Evolutionary conservation across 2,797 vertebrate genomes (phyloP), one percentile per base, ranked within the genome.

Genomic region (Lacerta bilineata): DNA sequence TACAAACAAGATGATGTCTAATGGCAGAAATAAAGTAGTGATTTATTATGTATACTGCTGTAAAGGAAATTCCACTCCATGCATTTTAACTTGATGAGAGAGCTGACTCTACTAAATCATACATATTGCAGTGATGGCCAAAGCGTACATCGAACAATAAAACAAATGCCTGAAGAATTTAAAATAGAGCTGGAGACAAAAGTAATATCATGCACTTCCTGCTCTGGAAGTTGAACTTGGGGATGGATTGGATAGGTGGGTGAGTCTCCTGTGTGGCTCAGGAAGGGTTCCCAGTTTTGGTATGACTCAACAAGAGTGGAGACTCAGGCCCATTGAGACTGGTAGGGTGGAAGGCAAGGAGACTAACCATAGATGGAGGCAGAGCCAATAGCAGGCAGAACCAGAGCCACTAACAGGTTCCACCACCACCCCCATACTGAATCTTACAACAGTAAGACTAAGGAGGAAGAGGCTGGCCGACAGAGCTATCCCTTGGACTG

Each of bases 111-210:
- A 20, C 79, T 64, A 75, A 68, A 2, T 89, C 64, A 80, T 80
- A 88, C 69, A 80, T 85, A 20, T 33, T 86, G 41, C 75, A 82
- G 66, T 36, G 69, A 80, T 64, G 69, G 91, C 18, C 75, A 91
- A 88, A 91, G 71, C 76, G 88, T 87, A 80, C 20, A 1, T 7
- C 68, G 84, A 90, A 69, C 50, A 80, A 80, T 75, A 90, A 93
- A 89, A 87, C 84, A 91, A 91, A 85, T 80, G 90, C 81, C 85
- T 0, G 8, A 50, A 72, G 88, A 92, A 91, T 82, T 59, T 88
- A 91, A 78, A 50, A 84, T 83, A 18, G 33, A 81, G 72, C 23
- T 46, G 43, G 64, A 81, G 59, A 81, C n/a, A 55, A 88, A 88
- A 88, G 27, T n/a, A 71, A 59, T 23, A 59, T 27, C 6, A 18